Evolutionary conservation across 2,888 invertebrate genomes (phyloP).

Genomic region (Morpho helenor): DNA sequence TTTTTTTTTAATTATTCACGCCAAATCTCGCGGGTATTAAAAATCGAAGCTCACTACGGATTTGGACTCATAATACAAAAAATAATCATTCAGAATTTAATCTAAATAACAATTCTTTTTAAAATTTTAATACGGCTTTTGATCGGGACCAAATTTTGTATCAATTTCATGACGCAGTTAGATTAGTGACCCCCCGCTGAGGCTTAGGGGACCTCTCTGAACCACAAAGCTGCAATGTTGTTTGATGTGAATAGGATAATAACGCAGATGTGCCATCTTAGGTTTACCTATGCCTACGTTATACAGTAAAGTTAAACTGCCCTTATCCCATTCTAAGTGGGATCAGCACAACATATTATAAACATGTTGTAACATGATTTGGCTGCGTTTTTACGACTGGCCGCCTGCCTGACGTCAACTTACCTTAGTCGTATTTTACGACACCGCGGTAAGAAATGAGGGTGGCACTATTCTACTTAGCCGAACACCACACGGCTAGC

Average conservation of each 20-base stretch:
- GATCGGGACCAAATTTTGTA: constrained; percentile 62
- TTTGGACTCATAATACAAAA: constrained; percentile 12
- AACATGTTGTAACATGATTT: too few relatives aligned
- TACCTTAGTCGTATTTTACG: too few relatives aligned
- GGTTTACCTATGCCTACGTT: constrained; percentile 1
- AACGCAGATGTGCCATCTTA: background rate
- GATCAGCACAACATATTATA: too few relatives aligned
- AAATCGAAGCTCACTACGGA: background rate
- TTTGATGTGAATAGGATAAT: constrained; percentile 13
- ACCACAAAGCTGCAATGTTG: constrained; percentile 31
- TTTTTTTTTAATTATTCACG: background rate
- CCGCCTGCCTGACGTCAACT: too few relatives aligned
- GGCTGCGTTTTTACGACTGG: too few relatives aligned
- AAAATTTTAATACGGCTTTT: constrained; percentile 48
- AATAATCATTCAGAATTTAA: constrained; percentile 23
- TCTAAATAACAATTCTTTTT: constrained; percentile 34
- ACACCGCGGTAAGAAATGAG: too few relatives aligned
- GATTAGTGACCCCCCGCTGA: constrained; percentile 57
- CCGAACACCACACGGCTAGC: too few relatives aligned
- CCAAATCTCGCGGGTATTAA: background rate
- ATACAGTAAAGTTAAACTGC: too few relatives aligned
- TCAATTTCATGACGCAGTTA: constrained; percentile 65
- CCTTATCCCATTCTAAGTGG: too few relatives aligned
- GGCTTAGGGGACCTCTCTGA: constrained; percentile 42
- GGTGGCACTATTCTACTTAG: too few relatives aligned